Conservation (phyloP, 1,140 invertebrate species). For the Lordiphosa stackelbergi region DNA sequence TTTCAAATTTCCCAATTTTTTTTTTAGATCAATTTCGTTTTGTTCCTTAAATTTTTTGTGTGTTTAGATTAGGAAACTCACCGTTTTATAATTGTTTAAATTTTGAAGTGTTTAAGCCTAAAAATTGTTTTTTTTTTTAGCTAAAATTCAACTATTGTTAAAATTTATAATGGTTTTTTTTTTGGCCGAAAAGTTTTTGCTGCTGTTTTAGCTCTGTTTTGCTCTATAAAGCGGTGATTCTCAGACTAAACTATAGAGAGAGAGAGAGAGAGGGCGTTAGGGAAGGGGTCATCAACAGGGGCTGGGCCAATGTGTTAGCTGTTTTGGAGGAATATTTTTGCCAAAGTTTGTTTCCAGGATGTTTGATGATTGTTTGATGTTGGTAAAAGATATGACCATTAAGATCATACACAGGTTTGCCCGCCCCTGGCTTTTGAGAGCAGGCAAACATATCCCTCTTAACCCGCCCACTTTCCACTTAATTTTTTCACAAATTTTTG, state of each 20-base stretch:
- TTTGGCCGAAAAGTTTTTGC: slow-evolving; percentile 67
- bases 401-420: slow-evolving; percentile 50
- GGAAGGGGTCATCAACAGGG: slow-evolving; percentile 15
- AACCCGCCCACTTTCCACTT: slow-evolving; percentile 74
- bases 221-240: slow-evolving; percentile 16
- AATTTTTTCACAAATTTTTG: slow-evolving; percentile 14
- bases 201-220: slow-evolving; percentile 17
- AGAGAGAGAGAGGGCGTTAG: slow-evolving; percentile 53
- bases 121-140: slow-evolving; percentile 63
- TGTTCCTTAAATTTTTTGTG: slow-evolving; percentile 1
- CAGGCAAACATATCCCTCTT: slow-evolving; percentile 75
- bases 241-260: slow-evolving; percentile 24
- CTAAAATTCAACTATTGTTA: slow-evolving; percentile 76
- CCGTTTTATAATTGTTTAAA: slow-evolving; percentile 64
- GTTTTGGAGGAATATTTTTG: slow-evolving; percentile 58
- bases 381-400: slow-evolving; percentile 20
- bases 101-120: slow-evolving; percentile 45
- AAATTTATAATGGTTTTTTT: slow-evolving; percentile 57
- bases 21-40: slow-evolving; percentile 23
- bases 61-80: slow-evolving; percentile 73
- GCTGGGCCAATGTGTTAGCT: slow-evolving; percentile 4
- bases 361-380: slow-evolving; percentile 33
- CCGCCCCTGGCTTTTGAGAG: slow-evolving; percentile 34
- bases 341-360: slow-evolving; percentile 33
- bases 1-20: slow-evolving; percentile 23